Evolutionary conservation across 2,113 vertebrate genomes (phyloP), one percentile per base, ranked within the genome.

Genomic region (Scatophagus argus): DNA sequence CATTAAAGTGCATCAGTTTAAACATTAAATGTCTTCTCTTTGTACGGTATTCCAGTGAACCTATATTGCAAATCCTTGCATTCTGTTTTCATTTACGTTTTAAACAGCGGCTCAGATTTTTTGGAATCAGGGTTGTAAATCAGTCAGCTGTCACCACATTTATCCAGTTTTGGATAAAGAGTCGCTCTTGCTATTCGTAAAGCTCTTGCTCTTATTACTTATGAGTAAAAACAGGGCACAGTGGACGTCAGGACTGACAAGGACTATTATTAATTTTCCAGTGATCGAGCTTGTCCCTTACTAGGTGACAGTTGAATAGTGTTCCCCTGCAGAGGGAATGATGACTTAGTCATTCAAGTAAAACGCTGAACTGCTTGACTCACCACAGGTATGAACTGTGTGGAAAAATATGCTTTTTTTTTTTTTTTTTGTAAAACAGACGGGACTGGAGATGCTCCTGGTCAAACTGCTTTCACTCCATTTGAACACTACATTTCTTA

Each of bases 241-340:
- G n/a, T 60, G 49, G 49, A 75, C 1, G 16, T 54, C 46, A 62
- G 75, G 72, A 81, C 31, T 67, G 84, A 73, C 61, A 81, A 66
- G 64, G 78, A 84, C 82, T 85, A 74, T 66, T 72, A 72, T 79
- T 83, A 49, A 82, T 91, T 88, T 87, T 88, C 79, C 78, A 79
- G 64, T 85, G 85, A 72, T 51, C 81, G 72, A 71, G 43, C 44
- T 61, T 86, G 47, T 75, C 77, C 32, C 72, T 82, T 56, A 76
- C 46, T 17, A 81, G 61, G 54, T 82, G 81, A 85, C 81, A 86
- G 70, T 29, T 66, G 51, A 72, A 51, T 27, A 77, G 60, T 62
- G 61, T 69, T 87, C 66, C 55, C 54, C 66, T 70, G 38, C 32
- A 47, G 66, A 77, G 60, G 76, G 66, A 74, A 9, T 83, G 74